Percentiles rank a stretch among this genome's conserved stretches.
Conservation (phyloP, 2,113 vertebrate genomes). For the Holacanthus passer region DNA sequence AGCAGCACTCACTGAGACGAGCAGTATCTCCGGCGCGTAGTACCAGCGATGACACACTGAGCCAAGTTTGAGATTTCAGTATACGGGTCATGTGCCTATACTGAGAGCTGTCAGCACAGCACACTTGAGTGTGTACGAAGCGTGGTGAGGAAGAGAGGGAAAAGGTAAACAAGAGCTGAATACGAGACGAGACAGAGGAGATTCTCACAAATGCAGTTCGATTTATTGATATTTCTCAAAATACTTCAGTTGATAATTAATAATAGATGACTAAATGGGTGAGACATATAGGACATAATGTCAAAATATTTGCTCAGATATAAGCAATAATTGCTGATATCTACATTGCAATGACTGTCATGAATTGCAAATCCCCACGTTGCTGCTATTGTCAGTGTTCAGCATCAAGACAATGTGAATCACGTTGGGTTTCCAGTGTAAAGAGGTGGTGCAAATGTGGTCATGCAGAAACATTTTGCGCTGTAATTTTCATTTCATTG, state of each 20-base stretch:
- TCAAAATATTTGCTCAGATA: neutral
- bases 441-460: neutral
- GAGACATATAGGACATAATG: neutral
- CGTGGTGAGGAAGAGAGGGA: constrained; percentile 18
- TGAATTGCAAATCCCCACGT: neutral
- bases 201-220: neutral
- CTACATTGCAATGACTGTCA: no score
- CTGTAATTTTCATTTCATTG: no score
- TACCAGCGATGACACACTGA: constrained; percentile 35
- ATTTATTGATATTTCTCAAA: neutral
- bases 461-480: neutral
- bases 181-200: neutral
- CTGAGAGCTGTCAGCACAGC: constrained; percentile 43
- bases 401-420: neutral
- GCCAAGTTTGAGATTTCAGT: constrained; percentile 72
- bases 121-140: neutral
- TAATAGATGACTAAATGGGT: neutral
- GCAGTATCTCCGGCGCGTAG: constrained; percentile 70
- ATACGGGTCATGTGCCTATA: constrained; percentile 57
- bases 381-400: neutral
- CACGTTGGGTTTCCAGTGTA: neutral
- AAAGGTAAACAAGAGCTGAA: constrained; percentile 13
- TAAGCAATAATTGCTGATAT: neutral
- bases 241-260: neutral
- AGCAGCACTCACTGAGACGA: constrained; percentile 60